Conservation (phyloP, 2,888 invertebrate species). For the Oscheius onirici region DNA sequence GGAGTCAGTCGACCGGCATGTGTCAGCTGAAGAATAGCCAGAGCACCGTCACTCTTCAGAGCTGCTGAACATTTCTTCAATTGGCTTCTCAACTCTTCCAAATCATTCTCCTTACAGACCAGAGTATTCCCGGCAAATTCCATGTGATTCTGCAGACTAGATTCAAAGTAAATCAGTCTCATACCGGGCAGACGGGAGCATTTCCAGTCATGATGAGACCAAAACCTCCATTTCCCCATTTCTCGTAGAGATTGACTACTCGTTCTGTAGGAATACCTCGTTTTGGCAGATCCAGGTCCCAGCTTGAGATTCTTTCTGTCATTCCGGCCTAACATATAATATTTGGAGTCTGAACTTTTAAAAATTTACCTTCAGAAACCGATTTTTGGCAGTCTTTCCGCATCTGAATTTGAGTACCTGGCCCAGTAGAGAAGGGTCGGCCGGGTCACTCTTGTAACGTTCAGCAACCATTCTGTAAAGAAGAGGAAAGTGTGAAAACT, state of each 20-base stretch:
- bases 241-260: conserved; percentile 51
- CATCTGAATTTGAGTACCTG: conserved; percentile 35
- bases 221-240: conserved; percentile 59
- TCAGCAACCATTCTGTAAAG: no score
- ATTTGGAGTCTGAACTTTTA: no score
- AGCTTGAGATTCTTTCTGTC: conserved; percentile 44
- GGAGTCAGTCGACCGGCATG: conserved; percentile 60
- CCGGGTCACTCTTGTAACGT: no score
- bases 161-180: neutral
- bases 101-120: conserved; percentile 49
- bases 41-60: conserved; percentile 49
- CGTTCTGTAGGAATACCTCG: conserved; percentile 48
- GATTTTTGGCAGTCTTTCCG: conserved; percentile 39
- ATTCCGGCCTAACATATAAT: conserved; percentile 47
- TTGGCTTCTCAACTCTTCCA: conserved; percentile 33
- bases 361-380: conserved; percentile 42
- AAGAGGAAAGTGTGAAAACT: neutral
- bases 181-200: conserved; percentile 48
- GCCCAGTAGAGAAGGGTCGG: conserved; percentile 35
- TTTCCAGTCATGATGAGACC: conserved; percentile 61
- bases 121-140: conserved; percentile 58
- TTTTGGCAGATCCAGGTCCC: conserved; percentile 35
- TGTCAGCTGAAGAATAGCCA: conserved; percentile 52
- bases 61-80: conserved; percentile 36
- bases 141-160: conserved; percentile 42